Evolutionary conservation across 1,140 invertebrate species (phyloP).

Genomic region (Pseudoatta argentina): DNA sequence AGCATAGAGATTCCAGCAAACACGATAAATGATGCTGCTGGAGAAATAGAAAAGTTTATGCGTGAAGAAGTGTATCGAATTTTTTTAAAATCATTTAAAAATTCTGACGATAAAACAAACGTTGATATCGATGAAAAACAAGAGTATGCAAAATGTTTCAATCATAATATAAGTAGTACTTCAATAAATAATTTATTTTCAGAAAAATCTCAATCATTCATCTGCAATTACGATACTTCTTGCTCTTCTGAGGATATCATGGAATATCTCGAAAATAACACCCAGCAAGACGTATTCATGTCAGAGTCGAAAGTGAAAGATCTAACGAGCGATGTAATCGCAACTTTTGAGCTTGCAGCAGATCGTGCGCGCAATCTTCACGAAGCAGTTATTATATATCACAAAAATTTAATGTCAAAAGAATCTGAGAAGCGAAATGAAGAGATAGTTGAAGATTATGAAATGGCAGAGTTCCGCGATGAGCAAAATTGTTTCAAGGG

Average conservation of each 20-base stretch:
- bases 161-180: neutral
- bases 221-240: conserved; percentile 9
- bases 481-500: neutral
- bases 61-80: neutral
- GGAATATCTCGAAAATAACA: conserved; percentile 28
- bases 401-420: conserved; percentile 45
- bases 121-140: neutral
- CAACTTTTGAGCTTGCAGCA: conserved; percentile 63
- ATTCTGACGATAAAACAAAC: neutral
- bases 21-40: neutral
- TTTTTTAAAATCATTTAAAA: neutral
- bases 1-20: neutral
- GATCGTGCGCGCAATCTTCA: conserved; percentile 68
- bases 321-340: conserved; percentile 54
- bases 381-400: conserved; percentile 63
- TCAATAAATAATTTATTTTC: neutral
- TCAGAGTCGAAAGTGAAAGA: neutral
- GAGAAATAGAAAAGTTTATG: neutral
- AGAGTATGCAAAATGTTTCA: neutral
- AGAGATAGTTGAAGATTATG: neutral
- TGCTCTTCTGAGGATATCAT: neutral
- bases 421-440: neutral
- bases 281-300: neutral
- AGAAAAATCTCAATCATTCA: conserved; percentile 21
- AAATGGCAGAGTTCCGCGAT: neutral